Percentiles rank a stretch among this genome's conserved stretches.
Conservation (phyloP, 2,797 vertebrate species). For the Fistularia tabacaria region DNA sequence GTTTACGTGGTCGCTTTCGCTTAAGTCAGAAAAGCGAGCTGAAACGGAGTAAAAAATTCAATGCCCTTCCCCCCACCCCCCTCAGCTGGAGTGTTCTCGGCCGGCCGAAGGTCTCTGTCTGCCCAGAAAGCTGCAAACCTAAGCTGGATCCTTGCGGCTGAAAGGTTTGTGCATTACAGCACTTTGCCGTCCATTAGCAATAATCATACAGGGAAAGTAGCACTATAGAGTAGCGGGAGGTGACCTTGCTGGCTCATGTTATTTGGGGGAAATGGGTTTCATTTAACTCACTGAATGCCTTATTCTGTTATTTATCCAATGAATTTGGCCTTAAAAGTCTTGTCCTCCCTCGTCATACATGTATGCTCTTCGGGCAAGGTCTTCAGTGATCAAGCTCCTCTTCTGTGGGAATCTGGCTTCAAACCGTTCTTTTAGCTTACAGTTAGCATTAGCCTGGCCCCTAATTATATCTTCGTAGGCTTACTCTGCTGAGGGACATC, state of each 20-base stretch:
- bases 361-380: neutral
- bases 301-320: constrained; percentile 2
- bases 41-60: constrained; percentile 10
- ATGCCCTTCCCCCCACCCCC: constrained; percentile 21
- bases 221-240: constrained; percentile 30
- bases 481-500: too few relatives aligned
- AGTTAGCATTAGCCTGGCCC: too few relatives aligned
- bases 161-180: constrained; percentile 65
- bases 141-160: constrained; percentile 60
- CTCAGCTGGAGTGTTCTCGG: constrained; percentile 49
- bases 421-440: too few relatives aligned
- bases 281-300: constrained; percentile 3
- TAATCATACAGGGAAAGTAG: constrained; percentile 31
- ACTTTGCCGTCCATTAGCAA: constrained; percentile 63
- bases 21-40: too few relatives aligned
- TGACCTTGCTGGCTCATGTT: constrained; percentile 11
- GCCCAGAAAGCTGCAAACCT: constrained; percentile 58
- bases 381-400: too few relatives aligned
- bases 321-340: neutral
- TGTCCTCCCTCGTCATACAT: constrained; percentile 1
- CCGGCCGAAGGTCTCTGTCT: constrained; percentile 44
- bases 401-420: too few relatives aligned
- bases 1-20: too few relatives aligned
- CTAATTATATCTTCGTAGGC: too few relatives aligned
- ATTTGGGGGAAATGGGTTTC: constrained; percentile 4